Conservation (phyloP, 2,797 vertebrate genomes). For the Trachops cirrhosus region DNA sequence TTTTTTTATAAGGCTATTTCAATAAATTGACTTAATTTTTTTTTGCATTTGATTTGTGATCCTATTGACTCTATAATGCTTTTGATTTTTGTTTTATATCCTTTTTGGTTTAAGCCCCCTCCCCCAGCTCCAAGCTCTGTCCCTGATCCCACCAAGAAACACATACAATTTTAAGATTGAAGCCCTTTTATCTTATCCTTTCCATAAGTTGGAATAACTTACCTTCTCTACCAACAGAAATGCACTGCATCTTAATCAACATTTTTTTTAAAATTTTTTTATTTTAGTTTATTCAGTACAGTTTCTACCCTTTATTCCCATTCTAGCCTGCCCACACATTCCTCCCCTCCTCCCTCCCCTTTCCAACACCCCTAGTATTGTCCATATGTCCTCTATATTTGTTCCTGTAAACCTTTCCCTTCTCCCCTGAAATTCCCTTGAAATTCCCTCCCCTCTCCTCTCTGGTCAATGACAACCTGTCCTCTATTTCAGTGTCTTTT, state of each 20-base stretch:
- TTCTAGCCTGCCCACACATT: no score
- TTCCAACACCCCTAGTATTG: no score
- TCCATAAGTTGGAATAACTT: background rate
- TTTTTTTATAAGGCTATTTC: background rate
- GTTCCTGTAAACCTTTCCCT: no score
- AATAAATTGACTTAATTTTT: background rate
- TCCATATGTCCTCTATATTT: no score
- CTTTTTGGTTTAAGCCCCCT: background rate
- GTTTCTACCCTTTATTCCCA: no score
- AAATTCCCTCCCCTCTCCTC: no score
- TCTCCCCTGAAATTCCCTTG: no score
- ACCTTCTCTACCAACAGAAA: background rate
- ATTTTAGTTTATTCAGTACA: no score
- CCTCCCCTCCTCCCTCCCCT: no score
- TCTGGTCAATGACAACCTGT: no score
- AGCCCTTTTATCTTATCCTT: background rate
- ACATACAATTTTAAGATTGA: background rate
- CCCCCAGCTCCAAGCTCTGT: background rate
- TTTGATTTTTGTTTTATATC: background rate
- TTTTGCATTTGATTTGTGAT: background rate
- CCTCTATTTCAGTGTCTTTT: no score
- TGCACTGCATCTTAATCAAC: background rate
- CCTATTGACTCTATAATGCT: background rate
- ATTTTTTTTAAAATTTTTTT: background rate
- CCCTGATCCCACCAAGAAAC: background rate